Evolutionary conservation across 2,888 invertebrate species (phyloP), one percentile per base, ranked within the genome.

Genomic region (Heteropelma amictum): DNA sequence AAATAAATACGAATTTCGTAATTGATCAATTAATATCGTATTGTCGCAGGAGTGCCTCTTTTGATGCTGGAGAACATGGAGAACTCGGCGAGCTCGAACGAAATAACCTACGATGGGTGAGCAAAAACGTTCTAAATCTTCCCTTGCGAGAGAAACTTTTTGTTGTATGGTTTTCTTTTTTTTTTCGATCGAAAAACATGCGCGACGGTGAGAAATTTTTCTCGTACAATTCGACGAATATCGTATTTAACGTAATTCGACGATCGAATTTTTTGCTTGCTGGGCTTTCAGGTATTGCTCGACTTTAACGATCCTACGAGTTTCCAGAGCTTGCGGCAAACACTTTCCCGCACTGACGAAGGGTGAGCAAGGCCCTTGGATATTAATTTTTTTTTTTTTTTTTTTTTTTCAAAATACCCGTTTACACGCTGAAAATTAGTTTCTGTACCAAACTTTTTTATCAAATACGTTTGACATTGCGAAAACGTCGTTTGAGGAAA

Each of bases 221-320:
- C n/a, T n/a, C n/a, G n/a, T n/a, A n/a, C n/a, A n/a, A n/a, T n/a
- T n/a, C n/a, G n/a, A n/a, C n/a, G n/a, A n/a, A n/a, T n/a, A n/a
- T n/a, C n/a, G n/a, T n/a, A n/a, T n/a, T n/a, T n/a, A n/a, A n/a
- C n/a, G n/a, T n/a, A n/a, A n/a, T n/a, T n/a, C n/a, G n/a, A n/a
- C n/a, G n/a, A n/a, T n/a, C n/a, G n/a, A 45, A 53, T 30, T 33
- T 33, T 2, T 26, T 54, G 35, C 54, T 58, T 54, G 45, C 19
- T 49, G 68, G 12, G 82, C 70, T 92, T 93, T 33, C 93, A 96
- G 96, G 87, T 96, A 96, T 89, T 96, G 96, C 88, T 94, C 95
- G 0, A 93, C 94, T 86, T 97, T 95, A 87, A 94, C 95, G 89
- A 93, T 97, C 67, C 91, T 94, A 76, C 96, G 95, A 89, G 93